Base-by-base conservation (phyloP, 30 jellyfish, hydroid and myxozoan genomes). In the Chironex yamaguchii region DNA sequence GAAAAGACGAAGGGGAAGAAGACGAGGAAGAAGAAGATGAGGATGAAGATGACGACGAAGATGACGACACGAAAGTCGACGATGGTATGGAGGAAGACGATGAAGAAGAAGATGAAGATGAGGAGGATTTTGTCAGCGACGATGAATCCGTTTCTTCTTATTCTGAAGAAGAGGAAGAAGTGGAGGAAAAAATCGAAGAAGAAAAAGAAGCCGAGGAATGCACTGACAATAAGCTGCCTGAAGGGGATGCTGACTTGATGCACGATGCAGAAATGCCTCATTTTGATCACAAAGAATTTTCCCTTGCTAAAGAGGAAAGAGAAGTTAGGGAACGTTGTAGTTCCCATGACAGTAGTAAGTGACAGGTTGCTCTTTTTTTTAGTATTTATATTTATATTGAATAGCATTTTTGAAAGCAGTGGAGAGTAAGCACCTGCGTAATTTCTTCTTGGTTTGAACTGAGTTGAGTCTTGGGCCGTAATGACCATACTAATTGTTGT, bases 121-220 rank as follows among this genome's bases (percentile, higher is more conserved):
- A 81, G 22, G 85, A 48, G 11, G 90, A 73, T 52, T 75, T 81
- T 83, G 90, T 67, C 12, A 76, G 90, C 54, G 52, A 84, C 58
- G 96, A 84, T n/a, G 96, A 42, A 42, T 9, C 9, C 17, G 9
- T 42, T 9, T 42, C 58, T 6, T 42, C 58, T 6, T 9, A 42
- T 6, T 42, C 90, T 11, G 96, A 86, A 48, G 96, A 86, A 62
- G 90, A 82, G 25, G 96, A 29, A 29, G 52, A 75, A 65, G 96
- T 6, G n/a, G n/a, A 26, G 66, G 68, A 50, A 29, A 36, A 1
- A 29, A 54, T 20, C 12, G 62, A 85, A 30, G 89, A 71, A 13
- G 95, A 85, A 14, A 27, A 12, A 30, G 13, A 22, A 58, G 54
- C 74, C 29, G 79, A 53, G 0, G 76, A 85, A 22, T 85, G 74